Percentiles rank a stretch among this genome's conserved stretches.
phyloP scores from a whole-genome alignment of 2,888 invertebrate species.

The Hymenopus coronatus region DNA sequence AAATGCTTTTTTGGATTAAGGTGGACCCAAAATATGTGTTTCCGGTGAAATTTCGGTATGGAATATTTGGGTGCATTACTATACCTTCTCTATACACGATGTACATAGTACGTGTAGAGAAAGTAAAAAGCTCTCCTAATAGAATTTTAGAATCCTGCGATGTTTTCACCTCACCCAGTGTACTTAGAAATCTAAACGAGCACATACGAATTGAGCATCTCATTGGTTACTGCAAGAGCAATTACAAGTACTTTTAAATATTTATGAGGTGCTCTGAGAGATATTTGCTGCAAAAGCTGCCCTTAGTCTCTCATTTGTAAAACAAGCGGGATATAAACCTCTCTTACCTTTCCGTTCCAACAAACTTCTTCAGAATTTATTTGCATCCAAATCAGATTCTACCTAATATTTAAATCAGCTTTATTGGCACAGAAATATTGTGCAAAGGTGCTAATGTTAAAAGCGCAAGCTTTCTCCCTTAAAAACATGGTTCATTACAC shows the following conservation, averaged over 20 bases:
- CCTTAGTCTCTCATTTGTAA: neutral
- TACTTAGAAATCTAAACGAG: neutral
- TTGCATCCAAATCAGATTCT: neutral
- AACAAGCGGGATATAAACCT: neutral
- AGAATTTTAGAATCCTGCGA: no score
- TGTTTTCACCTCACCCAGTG: no score
- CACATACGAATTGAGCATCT: neutral
- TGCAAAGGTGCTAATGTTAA: neutral
- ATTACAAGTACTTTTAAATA: neutral
- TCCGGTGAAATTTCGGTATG: no score
- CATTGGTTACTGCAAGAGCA: neutral
- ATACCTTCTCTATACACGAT: no score
- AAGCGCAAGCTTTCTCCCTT: neutral
- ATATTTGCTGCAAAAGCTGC: neutral
- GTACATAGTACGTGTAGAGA: no score
- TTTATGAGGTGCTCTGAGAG: neutral
- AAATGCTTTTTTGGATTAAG: no score
- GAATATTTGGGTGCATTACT: no score
- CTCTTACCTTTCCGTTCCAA: neutral
- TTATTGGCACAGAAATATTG: neutral
- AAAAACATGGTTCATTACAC: no score
- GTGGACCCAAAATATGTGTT: no score
- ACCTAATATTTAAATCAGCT: neutral
- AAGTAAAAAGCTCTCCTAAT: no score
- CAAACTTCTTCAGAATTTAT: neutral